These are phyloP conservation scores for Microtus richardsoni DNA, from an alignment of 2,113 vertebrate genomes.

Conservation along the genomic window DNA sequence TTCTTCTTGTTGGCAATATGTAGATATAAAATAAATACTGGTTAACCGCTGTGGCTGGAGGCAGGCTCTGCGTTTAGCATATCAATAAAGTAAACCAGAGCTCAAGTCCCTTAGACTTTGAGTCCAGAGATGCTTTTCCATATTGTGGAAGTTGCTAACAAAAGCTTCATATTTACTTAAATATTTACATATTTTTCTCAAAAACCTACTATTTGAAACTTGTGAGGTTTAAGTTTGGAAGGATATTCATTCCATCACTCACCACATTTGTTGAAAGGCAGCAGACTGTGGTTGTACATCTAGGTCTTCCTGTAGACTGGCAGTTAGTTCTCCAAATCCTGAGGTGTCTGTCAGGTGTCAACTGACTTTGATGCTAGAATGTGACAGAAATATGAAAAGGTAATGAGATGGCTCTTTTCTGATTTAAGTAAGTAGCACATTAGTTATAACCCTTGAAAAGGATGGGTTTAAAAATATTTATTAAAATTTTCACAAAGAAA, in stretches of 20 bases:
- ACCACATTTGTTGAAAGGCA: conserved; percentile 13
- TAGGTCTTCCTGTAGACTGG: neutral
- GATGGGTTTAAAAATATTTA: neutral
- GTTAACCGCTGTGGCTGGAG: neutral
- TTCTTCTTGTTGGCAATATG: neutral
- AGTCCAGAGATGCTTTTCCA: neutral
- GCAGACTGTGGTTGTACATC: neutral
- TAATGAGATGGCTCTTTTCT: conserved; percentile 11
- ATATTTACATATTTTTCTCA: neutral
- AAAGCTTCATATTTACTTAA: neutral
- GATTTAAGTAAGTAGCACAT: neutral
- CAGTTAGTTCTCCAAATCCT: conserved; percentile 46
- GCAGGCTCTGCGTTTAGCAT: neutral
- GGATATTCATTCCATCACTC: neutral
- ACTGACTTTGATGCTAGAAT: conserved; percentile 40
- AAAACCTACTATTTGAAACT: neutral
- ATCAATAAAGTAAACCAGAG: neutral
- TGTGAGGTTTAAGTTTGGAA: neutral
- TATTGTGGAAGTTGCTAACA: neutral
- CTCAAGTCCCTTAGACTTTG: neutral
- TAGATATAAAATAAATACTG: neutral
- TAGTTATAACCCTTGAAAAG: neutral
- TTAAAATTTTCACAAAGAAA: neutral
- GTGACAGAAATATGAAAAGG: conserved; percentile 35
- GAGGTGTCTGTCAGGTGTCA: conserved; percentile 13